These are phyloP conservation scores for Lycia hirtaria DNA, from an alignment of 2,888 invertebrate genomes.

Conservation along the genomic window DNA sequence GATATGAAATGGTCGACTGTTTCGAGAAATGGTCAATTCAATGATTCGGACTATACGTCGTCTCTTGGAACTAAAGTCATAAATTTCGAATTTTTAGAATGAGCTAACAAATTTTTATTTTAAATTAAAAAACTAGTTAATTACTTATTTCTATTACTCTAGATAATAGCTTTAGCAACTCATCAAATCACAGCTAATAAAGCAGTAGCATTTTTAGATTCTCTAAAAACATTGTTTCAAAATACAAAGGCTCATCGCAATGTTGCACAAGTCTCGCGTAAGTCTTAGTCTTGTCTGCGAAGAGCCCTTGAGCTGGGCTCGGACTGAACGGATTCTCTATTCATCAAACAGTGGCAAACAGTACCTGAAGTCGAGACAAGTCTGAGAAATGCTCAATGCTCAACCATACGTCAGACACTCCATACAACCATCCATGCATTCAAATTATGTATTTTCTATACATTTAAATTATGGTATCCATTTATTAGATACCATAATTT, in stretches of 20 bases:
- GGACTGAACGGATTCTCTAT: conserved; percentile 48
- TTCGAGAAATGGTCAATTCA: no score
- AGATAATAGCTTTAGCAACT: neutral
- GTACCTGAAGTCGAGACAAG: conserved; percentile 6
- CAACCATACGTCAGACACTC: no score
- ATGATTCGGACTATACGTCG: no score
- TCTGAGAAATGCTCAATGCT: no score
- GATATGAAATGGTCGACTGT: no score
- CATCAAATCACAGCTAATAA: neutral
- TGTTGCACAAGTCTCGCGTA: conserved; percentile 20
- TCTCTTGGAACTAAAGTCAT: no score
- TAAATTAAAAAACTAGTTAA: no score
- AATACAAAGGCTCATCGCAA: conserved; percentile 23
- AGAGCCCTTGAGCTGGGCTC: conserved; percentile 44
- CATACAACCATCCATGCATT: no score
- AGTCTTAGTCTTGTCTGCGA: conserved; percentile 26
- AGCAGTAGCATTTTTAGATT: neutral
- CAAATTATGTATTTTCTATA: neutral
- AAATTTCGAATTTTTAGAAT: no score
- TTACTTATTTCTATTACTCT: neutral
- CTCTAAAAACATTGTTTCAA: conserved; percentile 31
- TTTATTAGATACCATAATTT: no score
- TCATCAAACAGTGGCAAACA: conserved; percentile 34
- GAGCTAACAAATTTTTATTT: no score
- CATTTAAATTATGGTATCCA: no score